These are phyloP conservation scores for Cephus sareptanus DNA, from an alignment of 2,888 invertebrate genomes.

Conservation along the genomic window DNA sequence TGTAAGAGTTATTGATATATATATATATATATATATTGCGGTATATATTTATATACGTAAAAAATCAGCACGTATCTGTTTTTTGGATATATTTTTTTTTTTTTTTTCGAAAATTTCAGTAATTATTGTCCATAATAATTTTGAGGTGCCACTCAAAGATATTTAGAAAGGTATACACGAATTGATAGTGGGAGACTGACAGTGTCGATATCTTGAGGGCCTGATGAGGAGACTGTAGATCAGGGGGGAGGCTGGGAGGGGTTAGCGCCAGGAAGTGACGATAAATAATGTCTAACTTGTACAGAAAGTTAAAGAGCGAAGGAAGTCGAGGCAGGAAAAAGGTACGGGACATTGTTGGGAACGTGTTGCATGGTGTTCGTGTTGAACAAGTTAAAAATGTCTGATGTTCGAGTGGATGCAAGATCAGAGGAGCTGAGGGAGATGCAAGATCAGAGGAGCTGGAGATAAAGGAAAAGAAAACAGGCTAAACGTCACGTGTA, in stretches of 20 bases:
- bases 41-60: background rate
- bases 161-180: background rate
- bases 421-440: background rate
- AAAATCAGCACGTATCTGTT: background rate
- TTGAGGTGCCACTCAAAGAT: background rate
- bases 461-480: background rate
- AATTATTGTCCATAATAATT: background rate
- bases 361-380: background rate
- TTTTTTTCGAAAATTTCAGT: background rate
- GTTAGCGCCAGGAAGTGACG: background rate
- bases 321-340: background rate
- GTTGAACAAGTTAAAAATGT: background rate
- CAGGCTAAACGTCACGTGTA: background rate
- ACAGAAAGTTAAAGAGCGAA: background rate
- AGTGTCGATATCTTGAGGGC: background rate
- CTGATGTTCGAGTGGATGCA: background rate
- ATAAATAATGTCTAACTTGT: background rate
- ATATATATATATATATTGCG: background rate
- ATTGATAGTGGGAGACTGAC: background rate
- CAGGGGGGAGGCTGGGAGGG: too few relatives aligned
- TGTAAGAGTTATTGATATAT: background rate
- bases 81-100: conserved; percentile 7
- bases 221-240: background rate
- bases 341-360: background rate
- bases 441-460: background rate